Evolutionary conservation across 2,888 invertebrate species (phyloP), one percentile per base, ranked within the genome.

Genomic region (Imbricaverruca yamaguchii): DNA sequence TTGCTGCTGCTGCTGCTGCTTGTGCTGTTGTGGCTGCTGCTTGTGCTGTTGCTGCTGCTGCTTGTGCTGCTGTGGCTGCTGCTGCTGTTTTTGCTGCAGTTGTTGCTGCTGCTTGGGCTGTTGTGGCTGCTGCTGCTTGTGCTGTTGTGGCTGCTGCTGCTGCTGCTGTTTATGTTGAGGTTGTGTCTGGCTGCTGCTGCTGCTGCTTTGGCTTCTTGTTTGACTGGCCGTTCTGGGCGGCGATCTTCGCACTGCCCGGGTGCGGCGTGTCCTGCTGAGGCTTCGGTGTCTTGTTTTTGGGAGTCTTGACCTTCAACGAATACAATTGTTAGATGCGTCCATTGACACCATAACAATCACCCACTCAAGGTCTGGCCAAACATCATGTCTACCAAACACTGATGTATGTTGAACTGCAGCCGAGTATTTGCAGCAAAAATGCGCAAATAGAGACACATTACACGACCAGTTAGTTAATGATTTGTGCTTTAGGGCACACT

Each of bases 241-340:
- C n/a, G 21, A 8, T n/a, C 21, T 63, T 6, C n/a, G 63, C 63
- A n/a, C n/a, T 63, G 63, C 21, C 18, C 2, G n/a, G 63, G 39
- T 15, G 69, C 0, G 69, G 69, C 7, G 69, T 69, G 69, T 69
- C 69, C 10, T 12, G 12, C 69, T 39, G 69, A 0, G 69, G 69
- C 69, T 69, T 69, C 6, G 69, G 69, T 4, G 69, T 69, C 39
- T 69, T 61, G 61, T 61, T 69, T 39, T 69, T 69, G 23, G 69
- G 69, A 13, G 69, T 69, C 39, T 69, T 39, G 15, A 39, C 39
- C 39, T 39, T 39, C 39, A 39, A 39, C 39, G 39, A 39, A 39
- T 39, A 39, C 39, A 39, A 39, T 4, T 39, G 39, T 39, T 4
- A 39, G 39, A 39, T 4, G 39, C 39, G 39, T 39, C 39, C 39